phyloP scores from a whole-genome alignment of 1,140 invertebrate species.

The Homalodisca vitripennis region DNA sequence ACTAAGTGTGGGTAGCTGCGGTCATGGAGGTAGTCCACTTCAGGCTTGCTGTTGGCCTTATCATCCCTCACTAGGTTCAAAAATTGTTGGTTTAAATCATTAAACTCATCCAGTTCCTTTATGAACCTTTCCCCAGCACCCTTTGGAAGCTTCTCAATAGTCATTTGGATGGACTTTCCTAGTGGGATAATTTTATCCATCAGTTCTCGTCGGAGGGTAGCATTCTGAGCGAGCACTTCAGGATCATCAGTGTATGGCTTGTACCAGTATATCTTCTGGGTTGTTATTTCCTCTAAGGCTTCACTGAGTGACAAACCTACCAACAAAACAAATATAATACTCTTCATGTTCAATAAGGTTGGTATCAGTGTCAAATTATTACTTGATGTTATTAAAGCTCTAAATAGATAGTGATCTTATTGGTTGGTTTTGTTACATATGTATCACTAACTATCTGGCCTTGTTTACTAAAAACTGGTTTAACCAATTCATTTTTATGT shows the following conservation, averaged over 20 bases:
- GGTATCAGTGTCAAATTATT: too few relatives aligned
- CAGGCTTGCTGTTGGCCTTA: conserved; percentile 7
- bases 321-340: neutral
- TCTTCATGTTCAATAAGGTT: too few relatives aligned
- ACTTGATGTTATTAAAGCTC: too few relatives aligned
- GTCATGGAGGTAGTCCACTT: neutral
- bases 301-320: neutral
- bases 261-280: neutral
- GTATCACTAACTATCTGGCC: too few relatives aligned
- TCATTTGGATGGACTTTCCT: neutral
- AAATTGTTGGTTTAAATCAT: neutral
- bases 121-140: conserved; percentile 4
- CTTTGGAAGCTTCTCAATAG: neutral
- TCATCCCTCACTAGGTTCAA: neutral
- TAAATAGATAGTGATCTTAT: too few relatives aligned
- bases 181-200: conserved; percentile 7
- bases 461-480: too few relatives aligned
- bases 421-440: too few relatives aligned
- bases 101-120: neutral
- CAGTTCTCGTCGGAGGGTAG: neutral
- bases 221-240: neutral
- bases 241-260: conserved; percentile 9
- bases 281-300: neutral
- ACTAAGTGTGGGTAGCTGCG: neutral
- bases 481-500: too few relatives aligned